These are phyloP conservation scores for Tachysurus fulvidraco DNA, from an alignment of 2,113 vertebrate species.

Conservation along the genomic window DNA sequence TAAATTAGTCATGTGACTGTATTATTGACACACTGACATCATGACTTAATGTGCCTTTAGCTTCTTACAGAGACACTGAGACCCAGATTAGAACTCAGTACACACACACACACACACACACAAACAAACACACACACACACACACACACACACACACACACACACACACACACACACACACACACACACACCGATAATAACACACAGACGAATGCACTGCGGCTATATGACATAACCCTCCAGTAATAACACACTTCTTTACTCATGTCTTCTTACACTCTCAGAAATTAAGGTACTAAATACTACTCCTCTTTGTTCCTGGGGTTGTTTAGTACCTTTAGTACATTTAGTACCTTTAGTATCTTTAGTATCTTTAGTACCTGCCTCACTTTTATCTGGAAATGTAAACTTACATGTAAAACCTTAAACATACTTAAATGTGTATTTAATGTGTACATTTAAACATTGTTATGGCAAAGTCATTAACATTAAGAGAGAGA, in stretches of 20 bases:
- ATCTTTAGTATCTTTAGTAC: neutral
- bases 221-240: neutral
- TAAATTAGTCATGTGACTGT: neutral
- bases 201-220: neutral
- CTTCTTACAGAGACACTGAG: neutral
- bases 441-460: neutral
- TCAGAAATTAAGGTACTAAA: neutral
- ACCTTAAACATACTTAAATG: too few relatives aligned
- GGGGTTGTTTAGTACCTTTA: neutral
- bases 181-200: neutral
- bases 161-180: constrained; percentile 6
- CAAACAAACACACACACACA: neutral
- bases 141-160: constrained; percentile 1
- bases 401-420: too few relatives aligned
- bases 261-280: neutral
- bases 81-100: neutral
- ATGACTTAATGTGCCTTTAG: neutral
- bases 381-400: neutral
- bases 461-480: neutral
- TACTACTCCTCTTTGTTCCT: neutral
- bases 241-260: neutral
- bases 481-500: too few relatives aligned
- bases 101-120: too few relatives aligned
- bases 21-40: neutral
- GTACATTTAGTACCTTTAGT: neutral